Evolutionary conservation across 2,888 invertebrate genomes (phyloP).

Genomic region (Drosophila pseudotakahashii): DNA sequence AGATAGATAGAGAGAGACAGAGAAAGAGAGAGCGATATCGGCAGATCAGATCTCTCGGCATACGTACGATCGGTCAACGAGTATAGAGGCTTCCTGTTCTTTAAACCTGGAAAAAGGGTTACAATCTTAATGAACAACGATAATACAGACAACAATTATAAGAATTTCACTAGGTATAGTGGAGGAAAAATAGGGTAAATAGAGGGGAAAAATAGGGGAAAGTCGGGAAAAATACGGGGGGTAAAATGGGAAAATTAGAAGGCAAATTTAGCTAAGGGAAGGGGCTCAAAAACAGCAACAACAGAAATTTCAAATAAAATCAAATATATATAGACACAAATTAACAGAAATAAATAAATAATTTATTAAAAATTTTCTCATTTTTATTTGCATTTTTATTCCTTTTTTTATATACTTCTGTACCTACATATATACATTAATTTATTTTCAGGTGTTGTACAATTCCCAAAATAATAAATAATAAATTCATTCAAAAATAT

Average conservation of each 20-base stretch:
- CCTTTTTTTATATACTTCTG: too few relatives aligned
- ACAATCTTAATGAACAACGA: constrained; percentile 75
- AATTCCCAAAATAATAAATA: too few relatives aligned
- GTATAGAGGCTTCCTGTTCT: constrained; percentile 85
- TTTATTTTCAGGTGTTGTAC: neutral
- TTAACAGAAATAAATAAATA: neutral
- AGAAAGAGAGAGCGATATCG: constrained; percentile 34
- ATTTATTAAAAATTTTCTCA: too few relatives aligned
- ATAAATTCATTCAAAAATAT: too few relatives aligned
- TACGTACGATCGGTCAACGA: constrained; percentile 85
- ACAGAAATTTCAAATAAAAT: neutral
- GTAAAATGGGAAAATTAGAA: neutral
- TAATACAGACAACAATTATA: constrained; percentile 70
- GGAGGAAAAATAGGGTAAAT: neutral
- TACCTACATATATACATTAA: too few relatives aligned
- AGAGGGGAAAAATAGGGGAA: neutral
- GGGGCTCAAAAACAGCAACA: neutral
- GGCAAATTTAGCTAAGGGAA: constrained; percentile 3
- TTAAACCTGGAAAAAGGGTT: constrained; percentile 84
- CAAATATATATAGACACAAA: neutral
- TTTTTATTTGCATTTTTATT: too few relatives aligned
- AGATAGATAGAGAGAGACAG: constrained; percentile 15
- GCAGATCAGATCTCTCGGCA: constrained; percentile 66
- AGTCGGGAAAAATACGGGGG: neutral
- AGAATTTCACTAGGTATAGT: constrained; percentile 41